A percentile compares a stretch with the other conserved stretches of the same genome.
These are phyloP conservation scores for Turnix velox DNA, from an alignment of 2,113 vertebrate genomes.

Conservation along the genomic window DNA sequence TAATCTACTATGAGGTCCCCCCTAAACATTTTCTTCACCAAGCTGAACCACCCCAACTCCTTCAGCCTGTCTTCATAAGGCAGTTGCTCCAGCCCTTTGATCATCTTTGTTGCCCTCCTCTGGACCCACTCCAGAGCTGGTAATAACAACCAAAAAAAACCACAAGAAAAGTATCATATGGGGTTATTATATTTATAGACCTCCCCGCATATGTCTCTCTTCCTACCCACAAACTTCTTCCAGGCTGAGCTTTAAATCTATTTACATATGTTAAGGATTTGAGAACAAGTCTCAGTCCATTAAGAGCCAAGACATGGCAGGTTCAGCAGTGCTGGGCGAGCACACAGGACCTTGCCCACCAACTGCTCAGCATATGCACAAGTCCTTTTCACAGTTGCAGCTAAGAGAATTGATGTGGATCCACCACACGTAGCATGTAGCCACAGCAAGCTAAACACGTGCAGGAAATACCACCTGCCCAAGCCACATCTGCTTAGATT, in stretches of 20 bases:
- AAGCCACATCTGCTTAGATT: slow-evolving; percentile 38
- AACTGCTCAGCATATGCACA: not conserved
- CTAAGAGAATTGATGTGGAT: not conserved
- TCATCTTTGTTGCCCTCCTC: too few species aligned
- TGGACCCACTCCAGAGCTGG: too few species aligned
- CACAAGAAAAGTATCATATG: not conserved
- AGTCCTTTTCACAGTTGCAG: not conserved
- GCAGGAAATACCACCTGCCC: slow-evolving; percentile 39
- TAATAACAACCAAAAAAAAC: not conserved
- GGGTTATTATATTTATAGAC: not conserved
- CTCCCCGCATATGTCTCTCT: not conserved
- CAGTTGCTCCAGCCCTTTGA: too few species aligned
- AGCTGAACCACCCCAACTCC: too few species aligned
- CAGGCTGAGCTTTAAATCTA: not conserved
- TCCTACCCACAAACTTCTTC: not conserved
- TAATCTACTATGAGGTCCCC: too few species aligned
- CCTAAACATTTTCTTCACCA: too few species aligned
- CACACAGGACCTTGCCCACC: not conserved
- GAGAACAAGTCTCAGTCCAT: not conserved
- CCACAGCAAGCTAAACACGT: not conserved
- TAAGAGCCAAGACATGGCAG: not conserved
- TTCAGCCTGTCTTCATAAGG: too few species aligned
- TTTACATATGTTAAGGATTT: not conserved
- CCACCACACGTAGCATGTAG: not conserved
- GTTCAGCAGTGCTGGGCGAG: not conserved